These are phyloP conservation scores for Galeopsomyia nigrocyanea DNA, from an alignment of 2,888 invertebrate genomes.

Conservation along the genomic window DNA sequence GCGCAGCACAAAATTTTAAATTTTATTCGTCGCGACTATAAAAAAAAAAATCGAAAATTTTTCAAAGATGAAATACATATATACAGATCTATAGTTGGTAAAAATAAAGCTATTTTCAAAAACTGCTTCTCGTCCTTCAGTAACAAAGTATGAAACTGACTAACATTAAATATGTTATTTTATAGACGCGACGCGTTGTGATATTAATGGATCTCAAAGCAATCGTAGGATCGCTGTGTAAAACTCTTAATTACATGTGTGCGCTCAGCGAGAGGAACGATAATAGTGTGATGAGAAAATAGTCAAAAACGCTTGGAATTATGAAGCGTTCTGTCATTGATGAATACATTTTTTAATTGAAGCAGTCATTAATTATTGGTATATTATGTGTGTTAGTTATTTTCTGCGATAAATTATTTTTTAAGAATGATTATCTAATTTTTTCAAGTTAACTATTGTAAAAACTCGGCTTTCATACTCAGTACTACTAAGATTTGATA, in stretches of 20 bases:
- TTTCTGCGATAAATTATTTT: too few species aligned
- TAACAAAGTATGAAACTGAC: conserved; percentile 27
- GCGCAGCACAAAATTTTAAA: conserved; percentile 23
- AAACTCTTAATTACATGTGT: conserved; percentile 27
- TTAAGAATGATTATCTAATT: too few species aligned
- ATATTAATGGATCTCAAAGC: conserved; percentile 50
- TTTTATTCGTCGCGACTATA: conserved; percentile 24
- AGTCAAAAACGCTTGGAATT: conserved; percentile 25
- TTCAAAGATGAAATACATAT: neutral
- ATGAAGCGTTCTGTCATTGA: neutral
- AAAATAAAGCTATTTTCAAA: conserved; percentile 23
- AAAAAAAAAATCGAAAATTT: conserved; percentile 4
- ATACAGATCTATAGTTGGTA: neutral
- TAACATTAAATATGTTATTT: conserved; percentile 39
- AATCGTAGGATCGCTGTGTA: conserved; percentile 45
- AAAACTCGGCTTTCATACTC: too few species aligned
- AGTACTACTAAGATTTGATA: neutral
- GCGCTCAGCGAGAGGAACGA: neutral
- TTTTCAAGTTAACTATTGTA: too few species aligned
- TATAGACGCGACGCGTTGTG: conserved; percentile 43
- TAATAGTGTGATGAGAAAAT: conserved; percentile 3
- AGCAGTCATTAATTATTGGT: too few species aligned
- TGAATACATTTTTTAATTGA: too few species aligned
- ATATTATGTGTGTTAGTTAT: too few species aligned
- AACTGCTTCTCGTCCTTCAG: conserved; percentile 34